Percentiles rank a stretch among this genome's conserved stretches.
phyloP scores from a whole-genome alignment of 2,797 vertebrate genomes.

The Girardinus metallicus region DNA sequence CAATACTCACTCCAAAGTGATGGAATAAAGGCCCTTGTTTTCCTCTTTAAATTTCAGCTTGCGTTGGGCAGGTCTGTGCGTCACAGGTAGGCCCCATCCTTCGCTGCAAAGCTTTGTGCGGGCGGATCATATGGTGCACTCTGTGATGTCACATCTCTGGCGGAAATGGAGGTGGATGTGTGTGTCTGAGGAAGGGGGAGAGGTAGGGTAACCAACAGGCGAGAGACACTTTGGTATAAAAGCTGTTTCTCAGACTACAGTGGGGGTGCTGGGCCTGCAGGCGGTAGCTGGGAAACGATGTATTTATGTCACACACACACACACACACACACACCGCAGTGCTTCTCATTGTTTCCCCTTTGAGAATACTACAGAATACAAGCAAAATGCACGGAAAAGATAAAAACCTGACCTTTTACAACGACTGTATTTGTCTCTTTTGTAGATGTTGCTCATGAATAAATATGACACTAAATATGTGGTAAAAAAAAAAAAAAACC shows the following conservation, averaged over 20 bases:
- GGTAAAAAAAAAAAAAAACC: too few species aligned
- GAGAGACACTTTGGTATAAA: conserved; percentile 59
- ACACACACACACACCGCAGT: background rate
- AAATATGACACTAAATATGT: background rate
- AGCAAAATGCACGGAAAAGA: background rate
- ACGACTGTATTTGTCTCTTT: background rate
- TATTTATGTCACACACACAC: conserved; percentile 11
- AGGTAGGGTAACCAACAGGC: conserved; percentile 46
- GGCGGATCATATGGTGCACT: conserved; percentile 68
- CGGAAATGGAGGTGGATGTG: conserved; percentile 58
- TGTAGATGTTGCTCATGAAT: background rate
- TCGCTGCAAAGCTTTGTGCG: conserved; percentile 56
- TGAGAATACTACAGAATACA: background rate
- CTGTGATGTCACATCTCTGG: conserved; percentile 70
- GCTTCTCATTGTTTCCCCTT: conserved; percentile 5
- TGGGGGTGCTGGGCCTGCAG: conserved; percentile 46
- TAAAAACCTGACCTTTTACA: background rate
- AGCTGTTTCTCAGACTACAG: conserved; percentile 30
- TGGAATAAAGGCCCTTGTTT: background rate
- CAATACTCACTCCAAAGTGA: background rate
- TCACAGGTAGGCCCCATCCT: conserved; percentile 73
- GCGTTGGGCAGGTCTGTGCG: conserved; percentile 58
- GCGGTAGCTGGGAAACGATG: conserved; percentile 40
- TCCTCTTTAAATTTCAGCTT: conserved; percentile 17
- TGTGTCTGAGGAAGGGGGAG: conserved; percentile 24